Base-by-base conservation (phyloP, 2,113 vertebrate genomes). In the Psilopsiagon aymara region DNA sequence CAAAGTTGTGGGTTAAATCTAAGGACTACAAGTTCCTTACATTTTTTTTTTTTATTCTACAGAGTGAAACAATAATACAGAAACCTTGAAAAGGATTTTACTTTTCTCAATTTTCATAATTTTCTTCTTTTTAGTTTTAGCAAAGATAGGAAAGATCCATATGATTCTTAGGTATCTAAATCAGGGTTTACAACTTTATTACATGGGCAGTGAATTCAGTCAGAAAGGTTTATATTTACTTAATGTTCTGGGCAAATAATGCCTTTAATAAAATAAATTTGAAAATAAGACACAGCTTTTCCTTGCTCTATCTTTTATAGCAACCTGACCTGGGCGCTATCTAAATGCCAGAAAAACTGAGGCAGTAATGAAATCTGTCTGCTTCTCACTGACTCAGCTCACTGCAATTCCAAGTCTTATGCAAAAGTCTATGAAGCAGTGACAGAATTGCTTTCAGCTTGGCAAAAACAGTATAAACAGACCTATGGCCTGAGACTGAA, bases 321-420 rank as follows among this genome's bases (percentile, higher is more conserved):
- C 63, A 87, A 80, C 52, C 53, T 94, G 81, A 95, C 86, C 83
- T 93, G 70, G 76, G 70, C 94, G 93, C 39, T 46, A 94, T 29
- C 67, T 82, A 93, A 96, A 97, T 88, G 69, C 82, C 86, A 97
- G 79, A 78, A 90, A 94, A 96, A 46, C 27, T 60, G 81, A 95
- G 94, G 70, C 41, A 62, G 51, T 35, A 91, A 90, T 89, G 79
- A 91, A 94, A 86, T 49, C 44, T 84, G 82, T n/a, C 80, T 94
- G 70, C 35, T 69, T 91, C 69, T 78, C 80, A 69, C 53, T 80
- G 92, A 81, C 51, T 96, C 47, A 62, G 57, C 68, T 90, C 52
- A 33, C 53, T 82, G 55, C 62, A 89, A 60, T 39, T 57, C 24
- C 86, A 80, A 68, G 44, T 74, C 71, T 89, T 87, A n/a, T 35